phyloP scores from a whole-genome alignment of 2,113 vertebrate genomes.

The Chaenogobius annularis region DNA sequence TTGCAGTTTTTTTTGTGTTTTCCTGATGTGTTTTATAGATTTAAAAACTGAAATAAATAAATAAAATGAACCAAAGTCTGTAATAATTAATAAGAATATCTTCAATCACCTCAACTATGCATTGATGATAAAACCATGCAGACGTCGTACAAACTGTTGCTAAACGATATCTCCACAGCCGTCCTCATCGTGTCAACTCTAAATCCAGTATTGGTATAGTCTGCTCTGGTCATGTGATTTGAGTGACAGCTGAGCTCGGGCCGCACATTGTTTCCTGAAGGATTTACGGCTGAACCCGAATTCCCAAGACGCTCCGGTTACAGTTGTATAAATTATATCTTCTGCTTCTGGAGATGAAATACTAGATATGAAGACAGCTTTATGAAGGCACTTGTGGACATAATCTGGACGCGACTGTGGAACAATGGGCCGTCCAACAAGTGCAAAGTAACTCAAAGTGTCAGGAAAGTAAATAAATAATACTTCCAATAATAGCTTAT shows the following conservation, averaged over 20 bases:
- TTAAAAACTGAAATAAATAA: too few species aligned
- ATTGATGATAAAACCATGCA: background rate
- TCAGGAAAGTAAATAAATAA: background rate
- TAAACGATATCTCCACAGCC: background rate
- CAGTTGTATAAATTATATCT: conserved; percentile 50
- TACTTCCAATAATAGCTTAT: too few species aligned
- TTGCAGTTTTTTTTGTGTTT: too few species aligned
- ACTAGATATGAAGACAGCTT: conserved; percentile 53
- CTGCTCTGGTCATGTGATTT: conserved; percentile 20
- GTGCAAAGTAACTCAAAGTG: background rate
- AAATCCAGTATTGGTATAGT: conserved; percentile 5
- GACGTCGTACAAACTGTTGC: background rate
- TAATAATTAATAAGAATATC: background rate
- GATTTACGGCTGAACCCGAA: conserved; percentile 47
- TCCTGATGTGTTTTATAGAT: too few species aligned
- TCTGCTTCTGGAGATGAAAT: conserved; percentile 57
- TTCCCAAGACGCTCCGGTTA: conserved; percentile 60
- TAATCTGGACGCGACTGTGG: conserved; percentile 22
- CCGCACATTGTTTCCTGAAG: conserved; percentile 57
- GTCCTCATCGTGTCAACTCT: background rate
- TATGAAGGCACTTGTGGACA: conserved; percentile 42
- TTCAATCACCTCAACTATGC: background rate
- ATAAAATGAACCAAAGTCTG: background rate
- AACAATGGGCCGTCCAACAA: background rate
- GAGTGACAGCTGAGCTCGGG: conserved; percentile 50